A percentile compares a stretch with the other conserved stretches of the same genome.
phyloP scores from a whole-genome alignment of 2,797 vertebrate species.

The Argya squamiceps region DNA sequence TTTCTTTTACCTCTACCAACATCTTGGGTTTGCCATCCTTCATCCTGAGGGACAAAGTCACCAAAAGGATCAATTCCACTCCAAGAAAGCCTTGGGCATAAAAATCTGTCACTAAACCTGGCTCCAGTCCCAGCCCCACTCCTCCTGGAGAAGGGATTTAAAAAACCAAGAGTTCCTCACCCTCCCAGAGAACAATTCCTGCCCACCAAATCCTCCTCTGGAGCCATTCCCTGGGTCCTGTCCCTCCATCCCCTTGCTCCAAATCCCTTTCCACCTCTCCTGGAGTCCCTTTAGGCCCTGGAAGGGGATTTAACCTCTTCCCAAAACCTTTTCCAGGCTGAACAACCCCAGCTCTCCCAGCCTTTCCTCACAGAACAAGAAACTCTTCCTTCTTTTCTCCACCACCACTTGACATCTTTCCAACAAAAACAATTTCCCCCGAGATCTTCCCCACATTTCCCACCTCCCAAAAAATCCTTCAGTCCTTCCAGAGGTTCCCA shows the following conservation, averaged over 20 bases:
- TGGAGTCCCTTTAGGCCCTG: neutral
- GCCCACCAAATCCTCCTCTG: neutral
- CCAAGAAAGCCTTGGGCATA: neutral
- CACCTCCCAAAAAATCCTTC: neutral
- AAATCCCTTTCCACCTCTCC: neutral
- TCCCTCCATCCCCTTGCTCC: rapidly evolving
- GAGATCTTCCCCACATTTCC: neutral
- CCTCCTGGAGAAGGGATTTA: neutral
- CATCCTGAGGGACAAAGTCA: neutral
- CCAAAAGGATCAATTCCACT: neutral
- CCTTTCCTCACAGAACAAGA: neutral
- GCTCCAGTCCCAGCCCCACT: neutral
- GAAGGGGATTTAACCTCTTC: neutral
- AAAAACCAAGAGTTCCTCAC: neutral
- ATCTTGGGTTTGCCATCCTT: neutral
- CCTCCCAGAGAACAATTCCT: neutral
- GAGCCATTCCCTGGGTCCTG: neutral
- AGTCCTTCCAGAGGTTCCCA: neutral
- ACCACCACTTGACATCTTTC: neutral
- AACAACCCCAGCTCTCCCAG: neutral
- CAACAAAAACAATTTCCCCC: neutral
- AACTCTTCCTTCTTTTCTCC: neutral
- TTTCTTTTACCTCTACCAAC: rapidly evolving
- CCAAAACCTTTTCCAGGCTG: neutral
- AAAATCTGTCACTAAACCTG: neutral